A percentile compares a stretch with the other conserved stretches of the same genome.
These are phyloP conservation scores for Mesopsocus fuscifrons DNA, from an alignment of 2,888 invertebrate genomes.

Conservation along the genomic window DNA sequence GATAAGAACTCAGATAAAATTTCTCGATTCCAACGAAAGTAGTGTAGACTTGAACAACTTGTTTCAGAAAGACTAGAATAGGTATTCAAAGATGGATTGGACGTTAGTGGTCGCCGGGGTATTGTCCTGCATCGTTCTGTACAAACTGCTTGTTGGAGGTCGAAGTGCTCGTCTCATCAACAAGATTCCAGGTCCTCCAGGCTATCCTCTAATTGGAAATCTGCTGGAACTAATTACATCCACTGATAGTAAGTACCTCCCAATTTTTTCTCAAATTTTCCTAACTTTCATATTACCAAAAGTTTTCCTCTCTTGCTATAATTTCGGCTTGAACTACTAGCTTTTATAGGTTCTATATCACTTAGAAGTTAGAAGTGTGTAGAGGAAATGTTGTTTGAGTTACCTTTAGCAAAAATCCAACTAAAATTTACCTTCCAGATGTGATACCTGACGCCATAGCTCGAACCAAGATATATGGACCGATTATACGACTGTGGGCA, in stretches of 20 bases:
- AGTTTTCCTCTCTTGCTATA: too few relatives aligned
- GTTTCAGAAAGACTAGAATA: too few relatives aligned
- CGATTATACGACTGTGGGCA: slow-evolving; percentile 12
- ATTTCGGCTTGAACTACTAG: too few relatives aligned
- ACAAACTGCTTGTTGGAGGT: background rate
- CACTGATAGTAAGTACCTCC: slow-evolving; percentile 1
- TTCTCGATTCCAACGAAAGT: too few relatives aligned
- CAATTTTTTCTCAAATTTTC: too few relatives aligned
- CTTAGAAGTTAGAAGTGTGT: too few relatives aligned
- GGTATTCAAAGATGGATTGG: background rate
- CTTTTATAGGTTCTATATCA: too few relatives aligned
- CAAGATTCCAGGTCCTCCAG: slow-evolving; percentile 2
- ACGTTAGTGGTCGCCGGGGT: background rate
- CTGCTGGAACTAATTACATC: background rate
- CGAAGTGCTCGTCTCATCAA: background rate
- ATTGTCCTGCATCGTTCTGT: background rate
- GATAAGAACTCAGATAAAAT: too few relatives aligned
- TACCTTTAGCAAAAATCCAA: too few relatives aligned
- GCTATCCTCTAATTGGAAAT: slow-evolving; percentile 2
- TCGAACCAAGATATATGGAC: slow-evolving; percentile 11
- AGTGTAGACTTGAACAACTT: too few relatives aligned
- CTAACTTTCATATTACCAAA: background rate
- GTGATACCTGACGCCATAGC: background rate
- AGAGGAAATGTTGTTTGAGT: too few relatives aligned
- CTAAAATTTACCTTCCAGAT: too few relatives aligned